A percentile compares a stretch with the other conserved stretches of the same genome.
Evolutionary conservation across 2,113 vertebrate genomes (phyloP).

Genomic region (Ictalurus punctatus): DNA sequence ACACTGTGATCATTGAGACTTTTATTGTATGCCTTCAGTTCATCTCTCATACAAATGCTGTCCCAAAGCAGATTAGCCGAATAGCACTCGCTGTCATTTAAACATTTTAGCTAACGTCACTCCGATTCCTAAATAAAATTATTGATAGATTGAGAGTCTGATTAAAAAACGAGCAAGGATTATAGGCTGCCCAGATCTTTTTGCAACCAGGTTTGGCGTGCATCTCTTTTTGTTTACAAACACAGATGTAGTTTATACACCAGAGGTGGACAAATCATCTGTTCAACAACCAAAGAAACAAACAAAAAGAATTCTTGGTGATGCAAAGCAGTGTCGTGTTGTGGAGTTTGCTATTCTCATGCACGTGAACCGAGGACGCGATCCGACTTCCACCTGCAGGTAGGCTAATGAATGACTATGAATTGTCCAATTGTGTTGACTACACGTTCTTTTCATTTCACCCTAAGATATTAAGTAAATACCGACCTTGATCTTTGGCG

Average conservation of each 20-base stretch:
- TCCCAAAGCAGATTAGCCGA: background rate
- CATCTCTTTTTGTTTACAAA: background rate
- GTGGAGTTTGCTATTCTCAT: too few species aligned
- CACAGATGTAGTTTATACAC: background rate
- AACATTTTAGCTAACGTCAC: background rate
- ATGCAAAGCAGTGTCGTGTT: background rate
- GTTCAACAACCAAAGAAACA: background rate
- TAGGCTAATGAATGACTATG: background rate
- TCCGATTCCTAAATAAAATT: background rate
- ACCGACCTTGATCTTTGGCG: slow-evolving; percentile 84
- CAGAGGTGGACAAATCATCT: background rate
- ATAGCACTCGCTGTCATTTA: too few species aligned
- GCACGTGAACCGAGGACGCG: too few species aligned
- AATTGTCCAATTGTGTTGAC: background rate
- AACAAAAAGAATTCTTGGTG: background rate
- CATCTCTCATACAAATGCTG: background rate
- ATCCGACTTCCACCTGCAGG: too few species aligned
- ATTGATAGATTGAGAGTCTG: background rate
- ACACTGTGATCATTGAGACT: background rate
- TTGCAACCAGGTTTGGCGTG: background rate
- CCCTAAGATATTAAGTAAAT: background rate
- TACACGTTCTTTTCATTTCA: background rate
- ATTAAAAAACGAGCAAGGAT: background rate
- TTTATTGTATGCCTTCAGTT: background rate
- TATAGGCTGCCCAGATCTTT: background rate